Conservation (phyloP, 2,113 vertebrate species). For the Ascaphus truei region DNA sequence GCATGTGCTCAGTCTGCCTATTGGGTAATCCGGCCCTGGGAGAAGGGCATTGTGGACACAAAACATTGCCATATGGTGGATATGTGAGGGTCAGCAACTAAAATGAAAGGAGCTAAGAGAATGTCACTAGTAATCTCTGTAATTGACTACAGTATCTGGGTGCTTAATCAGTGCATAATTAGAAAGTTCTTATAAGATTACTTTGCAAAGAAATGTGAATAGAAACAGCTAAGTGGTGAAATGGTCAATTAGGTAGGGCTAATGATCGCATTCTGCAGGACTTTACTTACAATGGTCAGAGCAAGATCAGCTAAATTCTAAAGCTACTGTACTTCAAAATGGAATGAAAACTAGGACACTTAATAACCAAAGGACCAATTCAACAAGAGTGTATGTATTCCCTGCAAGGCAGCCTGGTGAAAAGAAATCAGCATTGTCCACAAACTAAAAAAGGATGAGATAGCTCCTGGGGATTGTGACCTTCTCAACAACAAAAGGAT, state of each 20-base stretch:
- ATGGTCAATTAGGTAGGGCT: neutral
- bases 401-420: neutral
- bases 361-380: slow-evolving; percentile 10
- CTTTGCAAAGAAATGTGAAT: too few species aligned
- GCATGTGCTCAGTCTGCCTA: too few species aligned
- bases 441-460: neutral
- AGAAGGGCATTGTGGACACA: too few species aligned
- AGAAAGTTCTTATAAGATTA: too few species aligned
- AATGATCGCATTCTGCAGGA: neutral
- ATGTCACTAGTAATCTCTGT: too few species aligned
- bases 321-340: neutral
- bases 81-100: too few species aligned
- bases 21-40: too few species aligned
- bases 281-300: neutral
- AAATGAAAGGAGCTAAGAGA: too few species aligned
- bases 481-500: neutral
- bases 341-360: slow-evolving; percentile 1
- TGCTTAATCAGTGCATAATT: too few species aligned
- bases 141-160: too few species aligned
- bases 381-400: neutral
- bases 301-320: neutral
- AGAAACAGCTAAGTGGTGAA: too few species aligned
- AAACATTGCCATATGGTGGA: too few species aligned
- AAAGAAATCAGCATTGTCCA: neutral
- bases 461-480: neutral